Conservation (phyloP, 2,113 vertebrate genomes). For the Aegithalos caudatus region DNA sequence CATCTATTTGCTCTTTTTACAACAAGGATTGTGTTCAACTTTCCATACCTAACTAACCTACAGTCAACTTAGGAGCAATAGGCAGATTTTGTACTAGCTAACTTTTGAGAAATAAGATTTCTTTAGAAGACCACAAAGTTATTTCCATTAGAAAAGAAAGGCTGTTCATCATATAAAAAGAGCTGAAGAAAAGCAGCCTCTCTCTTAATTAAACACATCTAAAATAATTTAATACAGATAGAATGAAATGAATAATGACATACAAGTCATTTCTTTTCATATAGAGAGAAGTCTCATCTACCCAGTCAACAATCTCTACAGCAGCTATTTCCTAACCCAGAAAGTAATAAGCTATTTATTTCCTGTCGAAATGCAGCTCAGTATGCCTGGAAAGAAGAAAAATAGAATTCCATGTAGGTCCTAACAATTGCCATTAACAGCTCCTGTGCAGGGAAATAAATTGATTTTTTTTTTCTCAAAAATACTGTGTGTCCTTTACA, state of each 20-base stretch:
- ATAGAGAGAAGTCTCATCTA: background rate
- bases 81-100: background rate
- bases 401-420: background rate
- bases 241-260: background rate
- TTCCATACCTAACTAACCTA: background rate
- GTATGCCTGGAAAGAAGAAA: background rate
- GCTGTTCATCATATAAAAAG: background rate
- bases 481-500: background rate
- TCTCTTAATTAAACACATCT: background rate
- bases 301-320: background rate
- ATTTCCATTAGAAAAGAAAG: background rate
- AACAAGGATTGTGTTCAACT: background rate
- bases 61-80: background rate
- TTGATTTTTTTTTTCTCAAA: background rate
- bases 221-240: background rate
- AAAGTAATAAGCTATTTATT: constrained; percentile 10
- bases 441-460: background rate
- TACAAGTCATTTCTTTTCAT: background rate
- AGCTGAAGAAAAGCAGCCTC: background rate
- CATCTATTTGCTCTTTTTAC: background rate
- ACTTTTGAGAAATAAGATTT: background rate
- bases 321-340: background rate
- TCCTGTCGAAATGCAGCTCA: background rate
- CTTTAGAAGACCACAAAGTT: background rate
- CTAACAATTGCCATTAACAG: background rate